Evolutionary conservation across 2,888 invertebrate genomes (phyloP), one percentile per base, ranked within the genome.

Genomic region (Scelioninae gen. 1): DNA sequence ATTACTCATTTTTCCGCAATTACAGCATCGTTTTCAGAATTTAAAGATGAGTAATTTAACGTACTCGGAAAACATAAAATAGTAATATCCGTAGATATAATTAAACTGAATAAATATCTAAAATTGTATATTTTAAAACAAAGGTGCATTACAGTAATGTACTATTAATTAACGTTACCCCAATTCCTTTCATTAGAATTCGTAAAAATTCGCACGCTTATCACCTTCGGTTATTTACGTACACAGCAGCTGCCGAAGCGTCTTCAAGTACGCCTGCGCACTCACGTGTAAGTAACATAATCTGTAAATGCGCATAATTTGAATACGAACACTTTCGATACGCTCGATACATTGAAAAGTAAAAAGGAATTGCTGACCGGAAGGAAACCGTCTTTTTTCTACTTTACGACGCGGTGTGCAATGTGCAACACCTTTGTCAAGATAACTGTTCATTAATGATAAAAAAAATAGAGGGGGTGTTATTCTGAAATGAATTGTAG

Each of bases 151-250:
- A 51, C 68, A 68, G 55, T 63, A 38, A 62, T 66, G 66, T 49
- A 43, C 45, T 68, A 55, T 89, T 87, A 90, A 90, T 91, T 89
- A 91, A 88, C 88, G 74, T 78, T 85, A 78, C 90, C 90, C 88
- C 89, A 90, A 91, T 90, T 90, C 86, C 86, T 90, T 91, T 90
- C 91, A 85, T 90, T 89, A 90, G 88, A 88, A 83, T 82, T 84
- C 84, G 88, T 86, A 91, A 88, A 90, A 43, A 90, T 85, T 80
- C 79, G 88, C 87, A 88, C 88, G 88, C 89, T 84, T 86, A 88
- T 88, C 85, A 86, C 84, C 69, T 58, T 81, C 13, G 72, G 60
- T 78, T 81, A 75, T 78, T 84, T 81, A 68, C 60, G 76, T 71
- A 63, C 86, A 68, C 11, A 84, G 85, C 86, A 85, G 85, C 85